Evolutionary conservation across 2,888 invertebrate species (phyloP).

Genomic region (Apamea monoglypha): DNA sequence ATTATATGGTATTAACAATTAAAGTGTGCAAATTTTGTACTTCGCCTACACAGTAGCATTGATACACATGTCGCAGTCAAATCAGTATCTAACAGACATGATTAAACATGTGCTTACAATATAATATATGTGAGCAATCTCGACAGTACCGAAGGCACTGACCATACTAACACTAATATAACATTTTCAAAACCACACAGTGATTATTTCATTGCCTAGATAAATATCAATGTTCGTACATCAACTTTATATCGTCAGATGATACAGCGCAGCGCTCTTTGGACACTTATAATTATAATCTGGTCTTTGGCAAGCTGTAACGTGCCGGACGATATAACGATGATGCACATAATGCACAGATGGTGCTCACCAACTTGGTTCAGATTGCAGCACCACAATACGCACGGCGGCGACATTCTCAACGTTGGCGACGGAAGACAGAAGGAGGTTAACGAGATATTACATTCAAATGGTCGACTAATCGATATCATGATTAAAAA

Average conservation of each 20-base stretch:
- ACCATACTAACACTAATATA: constrained; percentile 62
- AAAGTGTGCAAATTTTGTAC: constrained; percentile 78
- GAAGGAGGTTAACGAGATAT: constrained; percentile 38
- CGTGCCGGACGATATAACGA: constrained; percentile 35
- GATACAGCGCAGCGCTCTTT: constrained; percentile 44
- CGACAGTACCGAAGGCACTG: constrained; percentile 61
- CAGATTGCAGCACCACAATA: constrained; percentile 56
- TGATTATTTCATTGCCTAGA: constrained; percentile 54
- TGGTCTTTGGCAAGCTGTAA: constrained; percentile 48
- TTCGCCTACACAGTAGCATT: constrained; percentile 68
- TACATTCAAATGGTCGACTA: constrained; percentile 43
- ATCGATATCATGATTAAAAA: constrained; percentile 46
- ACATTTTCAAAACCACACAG: constrained; percentile 63
- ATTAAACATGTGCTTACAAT: constrained; percentile 76
- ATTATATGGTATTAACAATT: constrained; percentile 64
- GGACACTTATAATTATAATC: constrained; percentile 35
- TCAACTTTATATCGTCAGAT: constrained; percentile 39
- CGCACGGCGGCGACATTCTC: constrained; percentile 51
- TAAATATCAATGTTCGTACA: constrained; percentile 56
- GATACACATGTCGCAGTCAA: constrained; percentile 65
- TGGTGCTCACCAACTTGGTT: constrained; percentile 33
- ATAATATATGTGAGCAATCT: constrained; percentile 80
- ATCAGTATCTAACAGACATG: constrained; percentile 63
- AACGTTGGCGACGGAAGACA: constrained; percentile 68
- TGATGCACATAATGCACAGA: constrained; percentile 38